Evolutionary conservation across 2,888 invertebrate genomes (phyloP), one percentile per base, ranked within the genome.

Genomic region (Anthrax anthrax): DNA sequence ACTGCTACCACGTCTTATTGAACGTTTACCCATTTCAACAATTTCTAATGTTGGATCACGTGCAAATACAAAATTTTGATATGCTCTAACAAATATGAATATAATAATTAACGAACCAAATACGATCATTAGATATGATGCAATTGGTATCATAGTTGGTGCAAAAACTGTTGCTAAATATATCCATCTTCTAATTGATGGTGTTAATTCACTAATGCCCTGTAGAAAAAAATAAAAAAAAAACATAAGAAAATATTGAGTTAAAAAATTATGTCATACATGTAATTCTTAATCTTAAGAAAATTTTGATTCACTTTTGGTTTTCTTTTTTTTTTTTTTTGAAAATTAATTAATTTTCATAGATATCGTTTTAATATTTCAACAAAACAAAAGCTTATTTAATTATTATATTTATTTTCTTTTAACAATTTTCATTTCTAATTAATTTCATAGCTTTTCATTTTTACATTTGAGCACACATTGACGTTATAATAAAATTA

Each of bases 101-200:
- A 79, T 68, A 18, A 88, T 70, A 19, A 78, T 72, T 41, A 77
- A 67, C 4, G 80, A 67, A 1, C 89, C 88, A 47, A 78, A 66
- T 43, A 80, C 64, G 49, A 87, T 82, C 63, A 81, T 73, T 23
- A 83, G 77, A 64, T 85, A 88, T 2, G 81, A 77, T 43, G 82
- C 64, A 14, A 81, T 58, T 0, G 86, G 85, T 17, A 76, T 80
- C 0, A 80, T 77, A 23, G 80, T 65, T 16, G 86, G 86, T 1
- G 79, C 81, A 51, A 88, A 76, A 0, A 84, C 81, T 2, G 88
- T 88, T 16, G 83, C 82, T 39, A 88, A 60, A 65, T 81, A 88
- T 18, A 88, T 77, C 84, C 84, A 86, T 18, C 84, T 73, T 59
- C 81, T 76, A 47, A 89, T 87, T n/a, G 83, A 70, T 0, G 85